Base-by-base conservation (phyloP, 1,140 invertebrate species). In the Formica selysi region DNA sequence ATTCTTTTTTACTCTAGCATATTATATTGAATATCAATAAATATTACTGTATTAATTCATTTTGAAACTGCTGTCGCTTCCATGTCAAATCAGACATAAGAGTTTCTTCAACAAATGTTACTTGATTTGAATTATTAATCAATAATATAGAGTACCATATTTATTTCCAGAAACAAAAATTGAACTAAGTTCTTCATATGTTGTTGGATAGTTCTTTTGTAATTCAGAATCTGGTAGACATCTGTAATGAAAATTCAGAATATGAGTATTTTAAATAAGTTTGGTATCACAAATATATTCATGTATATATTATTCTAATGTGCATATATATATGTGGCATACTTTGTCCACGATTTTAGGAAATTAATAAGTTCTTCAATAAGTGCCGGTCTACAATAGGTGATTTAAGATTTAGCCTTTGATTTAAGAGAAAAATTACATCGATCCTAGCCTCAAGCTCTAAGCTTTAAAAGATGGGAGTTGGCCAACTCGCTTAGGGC, bases 141-240 rank as follows among this genome's bases (percentile, higher is more conserved):
- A 96, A 83, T 73, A 96, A 93, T 80, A 96, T 92, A 38, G 95
- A 95, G 87, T 97, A 29, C 97, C 97, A 94, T 98, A 98, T 54
- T 95, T 95, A 13, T 90, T 92, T 48, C 93, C 89, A 64, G 95
- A 92, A 0, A 98, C 97, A 95, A 96, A 97, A 79, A 97, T 95
- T 10, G 97, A 96, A 90, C 97, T 97, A 8, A 97, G 90, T 41
- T 95, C 92, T 87, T 97, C 91, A 79, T 95, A 96, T 88, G 91
- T 93, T 19, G 92, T 91, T 19, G 96, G 96, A 44, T 94, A 95
- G 87, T 96, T 95, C 61, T 93, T 95, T 90, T 96, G 73, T 41
- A 98, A 93, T 91, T 97, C 96, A 8, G 93, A 89, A 94, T 98
- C 97, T 10, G 97, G 97, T 90, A 97, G 95, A 94, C 96, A 95